Conservation (phyloP, 2,113 vertebrate species). For the Nipponia nippon region DNA sequence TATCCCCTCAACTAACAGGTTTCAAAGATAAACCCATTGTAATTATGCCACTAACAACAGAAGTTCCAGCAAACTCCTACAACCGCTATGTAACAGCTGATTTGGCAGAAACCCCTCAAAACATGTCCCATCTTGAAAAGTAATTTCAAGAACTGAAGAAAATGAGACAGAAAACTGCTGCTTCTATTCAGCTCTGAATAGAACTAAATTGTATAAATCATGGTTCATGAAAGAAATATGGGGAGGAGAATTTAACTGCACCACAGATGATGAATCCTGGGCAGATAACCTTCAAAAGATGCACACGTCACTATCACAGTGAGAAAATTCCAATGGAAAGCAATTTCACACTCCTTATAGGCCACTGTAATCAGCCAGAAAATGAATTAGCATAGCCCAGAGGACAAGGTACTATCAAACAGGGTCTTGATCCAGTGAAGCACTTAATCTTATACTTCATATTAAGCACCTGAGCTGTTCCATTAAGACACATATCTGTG, state of each 20-base stretch:
- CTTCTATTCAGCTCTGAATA: conserved; percentile 4
- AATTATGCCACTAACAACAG: background rate
- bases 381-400: background rate
- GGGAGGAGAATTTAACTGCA: background rate
- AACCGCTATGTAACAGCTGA: background rate
- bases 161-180: background rate
- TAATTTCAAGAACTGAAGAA: background rate
- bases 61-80: background rate
- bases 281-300: conserved; percentile 29
- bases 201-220: conserved; percentile 13
- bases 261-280: background rate
- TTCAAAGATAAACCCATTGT: background rate
- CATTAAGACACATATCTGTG: background rate
- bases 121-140: background rate
- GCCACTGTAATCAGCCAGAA: conserved; percentile 1
- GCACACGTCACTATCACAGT: background rate
- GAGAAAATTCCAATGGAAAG: conserved; percentile 30
- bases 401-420: background rate
- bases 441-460: conserved; percentile 8
- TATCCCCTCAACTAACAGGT: background rate
- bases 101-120: background rate
- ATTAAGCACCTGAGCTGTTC: background rate
- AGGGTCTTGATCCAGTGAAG: conserved; percentile 1
- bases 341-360: conserved; percentile 3
- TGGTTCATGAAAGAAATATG: conserved; percentile 26